These are phyloP conservation scores for Trinorchestia longiramus DNA, from an alignment of 1,140 invertebrate species.

Conservation along the genomic window DNA sequence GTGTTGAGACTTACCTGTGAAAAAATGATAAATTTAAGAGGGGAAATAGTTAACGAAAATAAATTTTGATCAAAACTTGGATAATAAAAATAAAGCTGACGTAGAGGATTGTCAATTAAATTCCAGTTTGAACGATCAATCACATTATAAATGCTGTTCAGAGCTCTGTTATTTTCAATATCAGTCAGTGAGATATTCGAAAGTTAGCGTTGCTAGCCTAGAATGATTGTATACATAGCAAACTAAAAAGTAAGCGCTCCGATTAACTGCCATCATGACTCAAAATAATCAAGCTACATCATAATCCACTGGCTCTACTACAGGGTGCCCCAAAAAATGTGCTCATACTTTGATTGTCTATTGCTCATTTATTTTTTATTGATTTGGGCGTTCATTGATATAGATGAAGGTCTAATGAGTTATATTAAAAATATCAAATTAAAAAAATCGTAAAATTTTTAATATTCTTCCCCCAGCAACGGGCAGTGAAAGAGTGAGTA, in stretches of 20 bases:
- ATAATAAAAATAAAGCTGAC: not conserved
- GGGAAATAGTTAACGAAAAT: not conserved
- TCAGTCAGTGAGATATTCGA: not conserved
- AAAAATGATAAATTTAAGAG: not conserved
- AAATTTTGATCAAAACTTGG: not conserved
- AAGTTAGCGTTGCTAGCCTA: not conserved
- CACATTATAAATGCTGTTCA: not conserved
- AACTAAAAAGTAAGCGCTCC: not conserved
- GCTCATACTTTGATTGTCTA: too few species aligned
- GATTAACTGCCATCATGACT: not conserved
- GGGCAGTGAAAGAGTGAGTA: too few species aligned
- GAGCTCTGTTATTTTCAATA: not conserved
- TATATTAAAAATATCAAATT: too few species aligned
- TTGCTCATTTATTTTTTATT: too few species aligned
- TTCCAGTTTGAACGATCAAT: not conserved
- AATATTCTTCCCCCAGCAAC: too few species aligned
- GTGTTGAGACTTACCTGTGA: constrained; percentile 27
- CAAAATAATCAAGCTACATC: not conserved
- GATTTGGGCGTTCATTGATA: too few species aligned
- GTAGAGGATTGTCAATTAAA: not conserved
- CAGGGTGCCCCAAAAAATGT: too few species aligned
- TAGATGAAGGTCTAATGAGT: too few species aligned
- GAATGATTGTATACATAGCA: not conserved
- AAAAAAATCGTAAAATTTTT: too few species aligned
- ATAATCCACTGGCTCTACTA: not conserved